A percentile compares a stretch with the other conserved stretches of the same genome.
These are phyloP conservation scores for Microcebus jonahi DNA, from an alignment of 2,113 vertebrate species.

Conservation along the genomic window DNA sequence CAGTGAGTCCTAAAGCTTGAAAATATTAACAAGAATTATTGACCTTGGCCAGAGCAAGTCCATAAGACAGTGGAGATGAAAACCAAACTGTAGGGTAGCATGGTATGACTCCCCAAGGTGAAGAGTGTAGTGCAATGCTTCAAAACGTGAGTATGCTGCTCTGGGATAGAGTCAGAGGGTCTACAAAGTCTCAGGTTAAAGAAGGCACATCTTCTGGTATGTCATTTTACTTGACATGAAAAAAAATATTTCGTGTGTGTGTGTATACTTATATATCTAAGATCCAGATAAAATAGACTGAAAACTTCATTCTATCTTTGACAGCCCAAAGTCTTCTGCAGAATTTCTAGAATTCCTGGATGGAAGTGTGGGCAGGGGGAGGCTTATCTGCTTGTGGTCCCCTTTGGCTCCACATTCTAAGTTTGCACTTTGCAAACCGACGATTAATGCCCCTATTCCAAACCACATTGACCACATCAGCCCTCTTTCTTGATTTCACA, in stretches of 20 bases:
- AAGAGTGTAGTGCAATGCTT: rapidly evolving
- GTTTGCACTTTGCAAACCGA: not conserved
- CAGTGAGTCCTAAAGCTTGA: not conserved
- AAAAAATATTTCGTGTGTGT: not conserved
- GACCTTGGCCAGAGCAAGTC: not conserved
- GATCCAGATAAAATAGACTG: not conserved
- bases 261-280: not conserved
- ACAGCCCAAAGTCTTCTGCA: not conserved
- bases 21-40: not conserved
- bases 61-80: not conserved
- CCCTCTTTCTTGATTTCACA: not conserved
- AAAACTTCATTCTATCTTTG: not conserved
- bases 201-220: not conserved
- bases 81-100: too few species aligned
- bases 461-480: not conserved
- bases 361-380: not conserved
- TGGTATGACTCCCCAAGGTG: not conserved
- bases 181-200: not conserved
- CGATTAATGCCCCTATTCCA: not conserved
- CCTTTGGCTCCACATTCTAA: not conserved
- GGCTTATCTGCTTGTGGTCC: not conserved
- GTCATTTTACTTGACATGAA: not conserved
- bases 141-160: not conserved
- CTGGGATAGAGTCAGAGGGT: too few species aligned
- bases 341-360: not conserved